phyloP scores from a whole-genome alignment of 2,797 vertebrate species.

The Molossus molossus region DNA sequence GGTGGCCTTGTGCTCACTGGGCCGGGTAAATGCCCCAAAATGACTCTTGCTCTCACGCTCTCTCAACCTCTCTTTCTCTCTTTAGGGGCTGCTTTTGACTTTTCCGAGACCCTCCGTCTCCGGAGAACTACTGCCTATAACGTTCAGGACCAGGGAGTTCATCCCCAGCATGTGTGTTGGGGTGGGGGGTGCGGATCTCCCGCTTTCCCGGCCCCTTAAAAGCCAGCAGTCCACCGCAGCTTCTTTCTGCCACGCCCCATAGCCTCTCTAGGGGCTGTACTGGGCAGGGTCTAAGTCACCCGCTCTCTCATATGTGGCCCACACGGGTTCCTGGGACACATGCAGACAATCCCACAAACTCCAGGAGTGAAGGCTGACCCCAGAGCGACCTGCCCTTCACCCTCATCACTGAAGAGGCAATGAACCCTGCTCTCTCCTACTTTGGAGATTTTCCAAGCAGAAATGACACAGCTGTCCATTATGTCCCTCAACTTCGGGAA shows the following conservation, averaged over 20 bases:
- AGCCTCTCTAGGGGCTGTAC: no score
- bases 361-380: background rate
- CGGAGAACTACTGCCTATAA: background rate
- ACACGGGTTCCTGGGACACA: background rate
- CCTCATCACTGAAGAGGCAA: background rate
- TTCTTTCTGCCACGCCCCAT: background rate
- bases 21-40: background rate
- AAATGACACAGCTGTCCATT: background rate
- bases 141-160: background rate
- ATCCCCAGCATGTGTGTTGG: no score
- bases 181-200: fast-evolving
- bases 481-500: background rate
- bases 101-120: background rate
- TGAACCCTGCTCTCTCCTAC: no score
- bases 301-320: background rate
- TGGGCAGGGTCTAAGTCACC: background rate
- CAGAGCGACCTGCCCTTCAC: background rate
- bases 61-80: background rate
- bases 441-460: background rate
- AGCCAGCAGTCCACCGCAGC: background rate
- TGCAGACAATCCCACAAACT: background rate
- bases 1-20: background rate
- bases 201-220: background rate
- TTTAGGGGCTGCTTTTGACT: background rate
- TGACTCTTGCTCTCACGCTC: background rate